Evolutionary conservation across 2,113 vertebrate genomes (phyloP).

Genomic region (Limnothrissa miodon): DNA sequence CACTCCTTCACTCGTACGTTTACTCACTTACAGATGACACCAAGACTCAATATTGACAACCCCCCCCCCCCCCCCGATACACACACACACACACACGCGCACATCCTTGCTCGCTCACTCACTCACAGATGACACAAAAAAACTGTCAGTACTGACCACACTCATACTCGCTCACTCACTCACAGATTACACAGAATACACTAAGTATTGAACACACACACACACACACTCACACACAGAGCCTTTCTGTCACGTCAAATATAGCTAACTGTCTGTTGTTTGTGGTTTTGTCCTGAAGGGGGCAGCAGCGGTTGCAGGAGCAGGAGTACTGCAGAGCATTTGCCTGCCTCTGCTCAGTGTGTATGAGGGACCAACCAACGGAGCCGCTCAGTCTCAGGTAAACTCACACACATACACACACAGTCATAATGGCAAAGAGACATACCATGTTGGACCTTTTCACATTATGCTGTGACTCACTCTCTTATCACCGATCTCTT

Average conservation of each 20-base stretch:
- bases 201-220: not conserved
- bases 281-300: conserved; percentile 69
- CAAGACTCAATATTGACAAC: not conserved
- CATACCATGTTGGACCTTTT: no score
- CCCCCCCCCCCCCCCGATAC: no score
- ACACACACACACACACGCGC: not conserved
- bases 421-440: no score
- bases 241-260: no score
- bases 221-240: not conserved
- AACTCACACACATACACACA: not conserved
- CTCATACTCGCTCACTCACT: not conserved
- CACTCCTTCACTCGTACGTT: not conserved
- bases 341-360: conserved; percentile 92
- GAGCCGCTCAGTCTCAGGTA: conserved; percentile 84
- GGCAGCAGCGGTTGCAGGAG: conserved; percentile 87
- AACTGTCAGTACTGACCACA: no score
- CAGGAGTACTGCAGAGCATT: conserved; percentile 89
- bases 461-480: no score
- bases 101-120: no score
- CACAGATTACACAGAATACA: not conserved
- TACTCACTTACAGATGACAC: not conserved
- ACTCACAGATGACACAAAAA: no score
- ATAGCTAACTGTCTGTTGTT: not conserved
- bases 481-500: no score
- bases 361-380: conserved; percentile 85